phyloP scores from a whole-genome alignment of 2,113 vertebrate genomes.

The Podilymbus podiceps region DNA sequence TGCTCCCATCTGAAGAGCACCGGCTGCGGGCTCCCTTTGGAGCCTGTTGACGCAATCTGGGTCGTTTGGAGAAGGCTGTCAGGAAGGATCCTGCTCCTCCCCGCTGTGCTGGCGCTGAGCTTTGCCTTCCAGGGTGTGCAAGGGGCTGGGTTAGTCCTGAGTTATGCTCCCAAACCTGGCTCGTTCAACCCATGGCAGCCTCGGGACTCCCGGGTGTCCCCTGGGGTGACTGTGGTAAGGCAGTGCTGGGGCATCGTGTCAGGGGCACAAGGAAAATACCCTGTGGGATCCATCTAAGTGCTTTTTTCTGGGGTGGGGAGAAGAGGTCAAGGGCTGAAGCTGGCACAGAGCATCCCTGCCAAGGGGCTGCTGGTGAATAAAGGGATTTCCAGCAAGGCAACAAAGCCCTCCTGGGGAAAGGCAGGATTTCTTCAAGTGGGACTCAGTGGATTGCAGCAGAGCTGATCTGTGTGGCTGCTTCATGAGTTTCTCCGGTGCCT shows the following conservation, averaged over 20 bases:
- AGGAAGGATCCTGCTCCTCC: not conserved
- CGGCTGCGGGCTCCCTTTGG: not conserved
- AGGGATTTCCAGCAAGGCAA: not conserved
- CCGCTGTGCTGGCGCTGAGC: not conserved
- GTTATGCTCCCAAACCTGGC: not conserved
- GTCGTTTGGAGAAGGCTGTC: not conserved
- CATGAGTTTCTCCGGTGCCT: not conserved
- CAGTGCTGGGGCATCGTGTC: accelerated
- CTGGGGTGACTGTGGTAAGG: not conserved
- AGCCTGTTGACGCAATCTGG: not conserved
- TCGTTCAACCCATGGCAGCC: not conserved
- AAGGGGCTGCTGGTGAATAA: not conserved
- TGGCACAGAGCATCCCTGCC: not conserved
- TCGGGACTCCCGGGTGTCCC: not conserved
- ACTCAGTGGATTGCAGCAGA: not conserved
- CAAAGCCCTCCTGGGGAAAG: not conserved
- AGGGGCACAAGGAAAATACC: not conserved
- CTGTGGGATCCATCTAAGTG: not conserved
- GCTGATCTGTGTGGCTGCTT: not conserved
- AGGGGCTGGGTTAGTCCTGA: not conserved
- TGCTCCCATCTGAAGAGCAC: not conserved
- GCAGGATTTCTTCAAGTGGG: not conserved
- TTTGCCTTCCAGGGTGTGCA: not conserved
- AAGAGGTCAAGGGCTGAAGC: not conserved
- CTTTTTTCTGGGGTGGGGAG: not conserved